Conservation (phyloP, 2,797 vertebrate genomes). For the Macropus fuliginosus region DNA sequence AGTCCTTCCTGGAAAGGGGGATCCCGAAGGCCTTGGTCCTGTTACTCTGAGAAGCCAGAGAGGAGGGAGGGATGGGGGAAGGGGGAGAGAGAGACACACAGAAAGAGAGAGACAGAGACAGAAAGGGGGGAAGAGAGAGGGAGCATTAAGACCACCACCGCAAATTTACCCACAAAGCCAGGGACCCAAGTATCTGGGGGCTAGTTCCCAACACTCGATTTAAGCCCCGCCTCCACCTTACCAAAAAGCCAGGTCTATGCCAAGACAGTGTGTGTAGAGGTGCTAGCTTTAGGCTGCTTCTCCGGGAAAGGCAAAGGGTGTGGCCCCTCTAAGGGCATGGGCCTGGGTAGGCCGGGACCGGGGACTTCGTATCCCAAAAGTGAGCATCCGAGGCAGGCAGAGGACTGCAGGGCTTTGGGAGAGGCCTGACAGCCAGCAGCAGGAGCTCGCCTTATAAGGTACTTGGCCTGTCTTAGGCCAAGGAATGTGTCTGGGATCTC, state of each 20-base stretch:
- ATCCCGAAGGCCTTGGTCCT: too few relatives aligned
- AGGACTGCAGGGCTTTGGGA: constrained; percentile 22
- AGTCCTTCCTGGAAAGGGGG: neutral
- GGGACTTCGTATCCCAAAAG: neutral
- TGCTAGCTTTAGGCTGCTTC: accelerated
- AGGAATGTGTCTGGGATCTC: constrained; percentile 14
- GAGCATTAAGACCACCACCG: neutral
- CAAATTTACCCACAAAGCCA: neutral
- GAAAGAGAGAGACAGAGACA: neutral
- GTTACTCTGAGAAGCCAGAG: neutral
- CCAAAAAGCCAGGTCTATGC: neutral
- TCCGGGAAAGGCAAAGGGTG: neutral
- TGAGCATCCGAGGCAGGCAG: neutral
- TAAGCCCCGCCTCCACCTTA: neutral
- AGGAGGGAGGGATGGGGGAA: neutral
- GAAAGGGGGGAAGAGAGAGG: neutral
- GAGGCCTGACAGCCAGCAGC: neutral
- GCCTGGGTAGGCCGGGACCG: neutral
- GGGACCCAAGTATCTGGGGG: too few relatives aligned
- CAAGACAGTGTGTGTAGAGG: neutral
- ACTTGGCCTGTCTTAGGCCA: neutral
- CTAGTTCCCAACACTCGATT: neutral
- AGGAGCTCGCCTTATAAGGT: constrained; percentile 73
- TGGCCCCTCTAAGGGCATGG: neutral
- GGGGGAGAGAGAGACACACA: too few relatives aligned